Evolutionary conservation across 2,113 vertebrate species (phyloP).

Genomic region (Rhodinocichla rosea): DNA sequence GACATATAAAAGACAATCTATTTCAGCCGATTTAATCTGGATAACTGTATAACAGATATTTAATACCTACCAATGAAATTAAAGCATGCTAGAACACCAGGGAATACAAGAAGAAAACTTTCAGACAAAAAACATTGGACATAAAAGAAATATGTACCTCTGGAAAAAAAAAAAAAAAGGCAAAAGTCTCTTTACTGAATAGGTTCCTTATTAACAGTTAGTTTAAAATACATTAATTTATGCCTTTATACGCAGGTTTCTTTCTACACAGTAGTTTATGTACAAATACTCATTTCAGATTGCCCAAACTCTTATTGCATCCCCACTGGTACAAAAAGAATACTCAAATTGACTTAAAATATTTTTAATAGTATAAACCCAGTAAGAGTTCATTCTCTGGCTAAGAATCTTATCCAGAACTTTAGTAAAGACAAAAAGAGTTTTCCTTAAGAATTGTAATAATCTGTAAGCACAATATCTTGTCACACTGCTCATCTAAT

Average conservation of each 20-base stretch:
- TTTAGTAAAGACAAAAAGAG: not conserved
- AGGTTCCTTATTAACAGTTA: not conserved
- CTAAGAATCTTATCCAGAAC: not conserved
- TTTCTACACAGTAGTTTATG: not conserved
- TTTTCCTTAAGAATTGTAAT: not conserved
- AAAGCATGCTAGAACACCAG: not conserved
- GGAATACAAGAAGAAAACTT: not conserved
- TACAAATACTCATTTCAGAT: not conserved
- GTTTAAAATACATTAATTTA: not conserved
- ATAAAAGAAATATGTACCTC: not conserved
- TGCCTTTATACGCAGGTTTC: not conserved
- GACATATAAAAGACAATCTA: not conserved
- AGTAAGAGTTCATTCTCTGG: not conserved
- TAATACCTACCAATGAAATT: not conserved
- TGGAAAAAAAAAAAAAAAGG: not conserved
- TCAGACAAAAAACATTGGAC: not conserved
- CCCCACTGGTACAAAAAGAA: not conserved
- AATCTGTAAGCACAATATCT: not conserved
- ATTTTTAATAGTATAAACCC: not conserved
- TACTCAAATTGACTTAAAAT: not conserved
- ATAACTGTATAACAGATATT: not conserved
- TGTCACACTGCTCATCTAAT: not conserved
- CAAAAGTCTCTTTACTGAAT: not conserved
- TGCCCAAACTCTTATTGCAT: not conserved
- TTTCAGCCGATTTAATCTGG: not conserved